A percentile compares a stretch with the other conserved stretches of the same genome.
phyloP scores from a whole-genome alignment of 92 coral and sea anemone genomes.

The Metridium senile region DNA sequence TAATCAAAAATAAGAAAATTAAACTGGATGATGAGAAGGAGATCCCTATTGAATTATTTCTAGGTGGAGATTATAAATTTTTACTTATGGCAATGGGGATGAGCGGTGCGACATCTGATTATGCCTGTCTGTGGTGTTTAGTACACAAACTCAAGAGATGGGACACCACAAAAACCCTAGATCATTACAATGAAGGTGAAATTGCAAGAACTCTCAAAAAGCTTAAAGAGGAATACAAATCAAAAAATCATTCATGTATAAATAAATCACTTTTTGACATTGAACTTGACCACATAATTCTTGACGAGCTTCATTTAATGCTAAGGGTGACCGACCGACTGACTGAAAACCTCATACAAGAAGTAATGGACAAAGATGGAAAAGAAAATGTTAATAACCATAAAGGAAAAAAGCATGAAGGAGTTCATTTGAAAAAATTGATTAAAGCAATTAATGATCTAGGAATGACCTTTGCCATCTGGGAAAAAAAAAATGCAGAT shows the following conservation, averaged over 20 bases:
- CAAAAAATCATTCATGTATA: constrained; percentile 1
- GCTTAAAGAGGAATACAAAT: background rate
- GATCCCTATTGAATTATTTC: constrained; percentile 10
- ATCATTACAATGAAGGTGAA: constrained; percentile 20
- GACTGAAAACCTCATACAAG: constrained; percentile 18
- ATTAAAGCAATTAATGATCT: constrained; percentile 27
- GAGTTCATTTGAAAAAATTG: constrained; percentile 12
- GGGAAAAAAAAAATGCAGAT: too few species aligned
- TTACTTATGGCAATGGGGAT: constrained; percentile 50
- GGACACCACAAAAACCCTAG: constrained; percentile 27
- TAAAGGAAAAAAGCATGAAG: constrained; percentile 11
- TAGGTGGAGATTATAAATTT: constrained; percentile 48
- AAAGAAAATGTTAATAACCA: constrained; percentile 4
- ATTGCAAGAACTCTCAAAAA: constrained; percentile 20
- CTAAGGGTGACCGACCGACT: constrained; percentile 34
- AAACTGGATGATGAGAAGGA: constrained; percentile 34
- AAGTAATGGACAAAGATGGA: constrained; percentile 30
- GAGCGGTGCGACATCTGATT: constrained; percentile 45
- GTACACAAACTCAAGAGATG: constrained; percentile 39
- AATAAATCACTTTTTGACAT: constrained; percentile 36
- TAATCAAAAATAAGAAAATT: constrained; percentile 9
- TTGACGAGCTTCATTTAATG: constrained; percentile 43
- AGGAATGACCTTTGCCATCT: constrained; percentile 48
- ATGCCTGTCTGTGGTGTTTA: constrained; percentile 51
- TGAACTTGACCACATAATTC: constrained; percentile 22